A percentile compares a stretch with the other conserved stretches of the same genome.
phyloP scores from a whole-genome alignment of 2,888 invertebrate genomes.

The Chrysolina haemoptera region DNA sequence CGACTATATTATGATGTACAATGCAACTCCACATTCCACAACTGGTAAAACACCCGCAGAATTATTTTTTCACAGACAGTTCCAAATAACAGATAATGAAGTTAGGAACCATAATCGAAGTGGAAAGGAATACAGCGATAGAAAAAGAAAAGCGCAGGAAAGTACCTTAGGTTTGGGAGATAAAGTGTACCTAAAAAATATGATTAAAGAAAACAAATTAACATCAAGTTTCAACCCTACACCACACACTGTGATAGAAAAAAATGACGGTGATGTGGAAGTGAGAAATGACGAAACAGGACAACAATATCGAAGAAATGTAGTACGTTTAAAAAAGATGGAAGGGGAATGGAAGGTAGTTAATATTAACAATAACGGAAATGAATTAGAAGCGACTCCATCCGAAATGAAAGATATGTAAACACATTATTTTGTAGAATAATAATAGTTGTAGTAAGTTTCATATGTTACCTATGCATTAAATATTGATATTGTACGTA shows the following conservation, averaged over 20 bases:
- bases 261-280: slow-evolving; percentile 23
- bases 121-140: neutral
- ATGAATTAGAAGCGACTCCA: too few relatives aligned
- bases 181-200: neutral
- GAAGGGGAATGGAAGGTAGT: slow-evolving; percentile 39
- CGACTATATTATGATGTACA: neutral
- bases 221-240: neutral
- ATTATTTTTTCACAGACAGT: neutral
- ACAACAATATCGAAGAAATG: slow-evolving; percentile 32
- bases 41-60: neutral
- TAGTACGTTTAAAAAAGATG: slow-evolving; percentile 40
- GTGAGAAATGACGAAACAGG: slow-evolving; percentile 36
- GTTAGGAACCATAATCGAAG: too few relatives aligned
- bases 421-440: too few relatives aligned
- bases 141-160: neutral
- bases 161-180: neutral
- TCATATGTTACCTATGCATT: too few relatives aligned
- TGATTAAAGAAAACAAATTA: neutral
- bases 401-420: too few relatives aligned
- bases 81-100: neutral
- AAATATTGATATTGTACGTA: too few relatives aligned
- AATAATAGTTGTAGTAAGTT: too few relatives aligned
- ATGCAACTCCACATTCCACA: neutral
- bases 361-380: too few relatives aligned
- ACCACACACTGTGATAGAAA: neutral